Conservation (phyloP, 2,888 invertebrate species). For the Halocaridina rubra region DNA sequence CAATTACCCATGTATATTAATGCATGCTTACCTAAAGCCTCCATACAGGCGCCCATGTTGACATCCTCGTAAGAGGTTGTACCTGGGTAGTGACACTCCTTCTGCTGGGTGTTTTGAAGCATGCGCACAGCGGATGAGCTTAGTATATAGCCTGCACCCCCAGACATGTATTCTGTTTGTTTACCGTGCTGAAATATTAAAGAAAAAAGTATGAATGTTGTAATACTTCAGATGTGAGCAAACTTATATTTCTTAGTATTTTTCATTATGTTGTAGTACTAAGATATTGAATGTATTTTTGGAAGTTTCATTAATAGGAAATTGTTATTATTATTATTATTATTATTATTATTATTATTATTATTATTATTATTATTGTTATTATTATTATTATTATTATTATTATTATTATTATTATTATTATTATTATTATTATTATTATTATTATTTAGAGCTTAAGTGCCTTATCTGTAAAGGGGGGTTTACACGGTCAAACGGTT, state of each 20-base stretch:
- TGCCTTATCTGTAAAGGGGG: too few relatives aligned
- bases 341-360: not conserved
- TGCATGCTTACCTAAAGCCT: slow-evolving; percentile 13
- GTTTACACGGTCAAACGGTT: too few relatives aligned
- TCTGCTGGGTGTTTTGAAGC: not conserved
- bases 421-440: too few relatives aligned
- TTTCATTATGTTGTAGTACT: too few relatives aligned
- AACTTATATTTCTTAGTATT: too few relatives aligned
- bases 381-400: not conserved
- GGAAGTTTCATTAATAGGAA: too few relatives aligned
- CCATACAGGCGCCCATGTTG: slow-evolving; percentile 35
- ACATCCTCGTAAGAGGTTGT: slow-evolving; percentile 20
- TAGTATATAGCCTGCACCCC: slow-evolving; percentile 34
- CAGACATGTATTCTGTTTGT: slow-evolving; percentile 11
- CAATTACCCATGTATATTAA: not conserved
- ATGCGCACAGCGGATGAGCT: slow-evolving; percentile 2
- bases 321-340: not conserved
- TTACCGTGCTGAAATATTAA: not conserved
- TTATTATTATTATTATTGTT: not conserved
- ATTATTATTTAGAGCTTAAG: too few relatives aligned
- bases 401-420: not conserved
- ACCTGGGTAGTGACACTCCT: slow-evolving; percentile 17
- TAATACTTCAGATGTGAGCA: too few relatives aligned
- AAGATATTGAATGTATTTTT: too few relatives aligned
- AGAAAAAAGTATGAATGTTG: not conserved